These are phyloP conservation scores for Sebastes hopkinsi DNA, from an alignment of 2,797 vertebrate species.

Conservation along the genomic window DNA sequence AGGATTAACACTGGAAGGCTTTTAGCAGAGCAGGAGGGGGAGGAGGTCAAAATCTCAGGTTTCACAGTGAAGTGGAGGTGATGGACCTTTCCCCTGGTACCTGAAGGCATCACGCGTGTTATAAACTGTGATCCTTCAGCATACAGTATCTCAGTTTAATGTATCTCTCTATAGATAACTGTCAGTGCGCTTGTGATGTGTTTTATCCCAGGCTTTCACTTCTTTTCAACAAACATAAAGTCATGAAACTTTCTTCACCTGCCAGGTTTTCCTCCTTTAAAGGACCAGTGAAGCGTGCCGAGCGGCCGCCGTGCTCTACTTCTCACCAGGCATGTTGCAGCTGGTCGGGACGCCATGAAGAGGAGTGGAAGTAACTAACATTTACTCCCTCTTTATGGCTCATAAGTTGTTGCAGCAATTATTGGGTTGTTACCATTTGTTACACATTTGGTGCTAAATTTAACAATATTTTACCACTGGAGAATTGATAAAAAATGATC, in stretches of 20 bases:
- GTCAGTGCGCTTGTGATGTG: background rate
- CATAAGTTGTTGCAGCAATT: too few species aligned
- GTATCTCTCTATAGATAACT: background rate
- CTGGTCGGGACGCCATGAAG: background rate
- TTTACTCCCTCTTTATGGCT: background rate
- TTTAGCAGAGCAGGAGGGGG: constrained; percentile 21
- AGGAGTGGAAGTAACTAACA: background rate
- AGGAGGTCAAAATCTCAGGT: constrained; percentile 9
- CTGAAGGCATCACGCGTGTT: constrained; percentile 8
- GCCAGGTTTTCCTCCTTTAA: constrained; percentile 19
- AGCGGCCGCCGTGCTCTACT: background rate
- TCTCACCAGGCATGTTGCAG: constrained; percentile 23
- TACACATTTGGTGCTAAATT: too few species aligned
- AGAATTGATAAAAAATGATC: too few species aligned
- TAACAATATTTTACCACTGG: too few species aligned
- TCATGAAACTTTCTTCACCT: background rate
- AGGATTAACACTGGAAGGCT: constrained; percentile 58
- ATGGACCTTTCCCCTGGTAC: background rate
- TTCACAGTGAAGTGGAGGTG: constrained; percentile 10
- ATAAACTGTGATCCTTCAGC: background rate
- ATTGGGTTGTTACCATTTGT: too few species aligned
- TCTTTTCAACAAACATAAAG: background rate
- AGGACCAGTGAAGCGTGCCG: constrained; percentile 21
- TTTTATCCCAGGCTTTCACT: background rate
- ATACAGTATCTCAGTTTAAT: background rate